phyloP scores from a whole-genome alignment of 2,797 vertebrate genomes.

The Pangasius sanitwongsei region DNA sequence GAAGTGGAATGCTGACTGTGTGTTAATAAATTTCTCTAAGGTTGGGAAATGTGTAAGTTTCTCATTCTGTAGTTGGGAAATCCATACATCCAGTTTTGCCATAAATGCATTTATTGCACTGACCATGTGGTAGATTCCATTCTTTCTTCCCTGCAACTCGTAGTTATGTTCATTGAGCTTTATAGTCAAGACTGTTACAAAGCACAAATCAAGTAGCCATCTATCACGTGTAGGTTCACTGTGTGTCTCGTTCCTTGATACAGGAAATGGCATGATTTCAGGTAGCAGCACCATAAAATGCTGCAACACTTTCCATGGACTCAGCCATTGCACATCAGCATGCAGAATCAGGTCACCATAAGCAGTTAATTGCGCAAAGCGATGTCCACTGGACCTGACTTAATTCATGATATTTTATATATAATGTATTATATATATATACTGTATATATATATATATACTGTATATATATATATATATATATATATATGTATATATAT shows the following conservation, averaged over 20 bases:
- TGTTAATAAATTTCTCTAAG: no score
- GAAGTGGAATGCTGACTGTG: background rate
- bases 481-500: no score
- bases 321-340: background rate
- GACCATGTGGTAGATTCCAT: background rate
- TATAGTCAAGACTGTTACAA: background rate
- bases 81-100: background rate
- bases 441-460: no score
- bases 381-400: background rate
- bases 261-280: background rate
- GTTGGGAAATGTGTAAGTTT: no score
- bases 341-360: background rate
- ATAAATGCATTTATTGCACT: background rate
- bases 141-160: background rate
- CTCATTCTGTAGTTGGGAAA: no score
- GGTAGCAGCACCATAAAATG: background rate
- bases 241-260: background rate
- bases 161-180: background rate
- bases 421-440: no score
- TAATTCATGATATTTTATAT: background rate
- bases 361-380: background rate
- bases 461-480: no score
- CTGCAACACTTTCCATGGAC: background rate
- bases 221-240: background rate
- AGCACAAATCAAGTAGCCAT: background rate